These are phyloP conservation scores for Caenorhabditis sp. DNA, from an alignment of 2,888 invertebrate genomes.

Conservation along the genomic window DNA sequence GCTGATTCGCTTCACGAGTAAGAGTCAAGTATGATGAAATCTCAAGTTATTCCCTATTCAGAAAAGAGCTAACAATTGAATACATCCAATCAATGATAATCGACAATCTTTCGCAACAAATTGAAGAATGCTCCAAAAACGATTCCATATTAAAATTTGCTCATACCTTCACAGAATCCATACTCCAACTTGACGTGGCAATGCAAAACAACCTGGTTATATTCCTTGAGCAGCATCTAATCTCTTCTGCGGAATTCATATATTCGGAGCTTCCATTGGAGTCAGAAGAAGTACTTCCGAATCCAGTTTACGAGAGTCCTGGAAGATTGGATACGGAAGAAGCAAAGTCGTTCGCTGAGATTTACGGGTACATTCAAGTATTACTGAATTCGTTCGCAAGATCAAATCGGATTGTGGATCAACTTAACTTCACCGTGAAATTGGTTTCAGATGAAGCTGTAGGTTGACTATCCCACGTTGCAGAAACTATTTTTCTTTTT, in stretches of 20 bases:
- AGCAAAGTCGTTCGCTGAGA: conserved; percentile 13
- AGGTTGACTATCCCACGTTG: not conserved
- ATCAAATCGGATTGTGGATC: conserved; percentile 36
- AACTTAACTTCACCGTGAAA: conserved; percentile 33
- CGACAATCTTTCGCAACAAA: conserved; percentile 29
- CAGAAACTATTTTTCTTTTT: not conserved
- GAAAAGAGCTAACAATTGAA: conserved; percentile 38
- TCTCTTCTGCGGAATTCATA: conserved; percentile 19
- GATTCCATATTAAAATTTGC: conserved; percentile 18
- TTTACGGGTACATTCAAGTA: conserved; percentile 32
- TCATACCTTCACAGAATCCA: conserved; percentile 34
- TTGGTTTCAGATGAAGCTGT: conserved; percentile 15
- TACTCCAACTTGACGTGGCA: conserved; percentile 47
- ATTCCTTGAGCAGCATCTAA: conserved; percentile 37
- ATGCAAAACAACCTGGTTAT: conserved; percentile 35
- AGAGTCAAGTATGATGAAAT: too few relatives aligned
- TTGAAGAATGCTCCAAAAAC: conserved; percentile 17
- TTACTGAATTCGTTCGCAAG: conserved; percentile 35
- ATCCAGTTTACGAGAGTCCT: conserved; percentile 41
- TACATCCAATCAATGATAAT: conserved; percentile 44
- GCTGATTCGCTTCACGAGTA: conserved; percentile 55
- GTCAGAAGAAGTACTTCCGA: conserved; percentile 29
- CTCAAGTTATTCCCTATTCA: too few relatives aligned
- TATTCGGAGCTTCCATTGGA: conserved; percentile 43
- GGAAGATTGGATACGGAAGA: conserved; percentile 24